phyloP scores from a whole-genome alignment of 2,797 vertebrate genomes.

The Micromesistius poutassou region DNA sequence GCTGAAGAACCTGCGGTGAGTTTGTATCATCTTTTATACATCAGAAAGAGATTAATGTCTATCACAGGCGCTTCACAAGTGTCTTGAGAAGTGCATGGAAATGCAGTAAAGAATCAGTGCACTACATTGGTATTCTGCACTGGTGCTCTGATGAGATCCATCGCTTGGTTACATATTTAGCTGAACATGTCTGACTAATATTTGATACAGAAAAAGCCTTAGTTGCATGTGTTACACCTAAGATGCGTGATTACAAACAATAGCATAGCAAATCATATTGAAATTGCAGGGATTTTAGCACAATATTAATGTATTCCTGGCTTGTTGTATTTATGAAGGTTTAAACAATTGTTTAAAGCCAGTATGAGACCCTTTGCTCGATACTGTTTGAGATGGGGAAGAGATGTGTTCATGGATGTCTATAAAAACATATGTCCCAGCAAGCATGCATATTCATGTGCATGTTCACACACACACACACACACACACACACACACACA shows the following conservation, averaged over 20 bases:
- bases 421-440: neutral
- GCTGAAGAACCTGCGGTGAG: neutral
- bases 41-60: neutral
- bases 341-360: neutral
- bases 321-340: neutral
- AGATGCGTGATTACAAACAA: neutral
- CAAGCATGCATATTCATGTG: neutral
- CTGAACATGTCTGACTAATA: neutral
- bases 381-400: neutral
- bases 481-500: conserved; percentile 23
- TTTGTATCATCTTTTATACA: neutral
- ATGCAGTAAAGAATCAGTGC: neutral
- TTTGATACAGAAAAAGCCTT: neutral
- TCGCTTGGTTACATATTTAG: neutral
- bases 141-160: neutral
- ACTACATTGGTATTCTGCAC: neutral
- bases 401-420: neutral
- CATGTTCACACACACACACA: neutral
- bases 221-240: neutral
- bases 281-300: neutral
- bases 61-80: neutral
- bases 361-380: neutral
- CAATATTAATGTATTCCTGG: neutral
- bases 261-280: neutral
- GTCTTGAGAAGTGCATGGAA: neutral